Base-by-base conservation (phyloP, 2,888 invertebrate species). In the Acanthosoma haemorrhoidale region DNA sequence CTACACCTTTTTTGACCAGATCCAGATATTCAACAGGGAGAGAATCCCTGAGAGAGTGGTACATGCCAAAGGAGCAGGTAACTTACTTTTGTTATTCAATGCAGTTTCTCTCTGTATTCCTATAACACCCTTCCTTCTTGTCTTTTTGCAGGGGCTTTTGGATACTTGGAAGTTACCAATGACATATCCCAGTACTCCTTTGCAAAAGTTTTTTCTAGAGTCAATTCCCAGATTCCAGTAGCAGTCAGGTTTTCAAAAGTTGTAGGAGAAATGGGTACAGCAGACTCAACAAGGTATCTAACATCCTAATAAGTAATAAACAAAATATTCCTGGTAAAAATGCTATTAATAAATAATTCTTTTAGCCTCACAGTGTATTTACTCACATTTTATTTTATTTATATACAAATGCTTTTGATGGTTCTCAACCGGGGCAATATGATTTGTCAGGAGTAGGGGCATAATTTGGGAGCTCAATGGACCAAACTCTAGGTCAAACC, bases 1-100 rank as follows among this genome's bases (percentile, higher is more conserved):
- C 82, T 85, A 86, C 69, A 86, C 88, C 72, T 88, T 87, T 76
- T 77, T 92, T 6, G 92, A 92, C 78, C 90, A 91, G 79, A 83
- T 92, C 67, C 85, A 90, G 0, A 87, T 94, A 76, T 96, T 96
- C 79, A 88, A 89, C 79, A 84, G 94, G 38, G 97, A 97, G 79
- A 86, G 96, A 68, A 96, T 96, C 76, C 96, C 96, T 0, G 96
- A 96, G 79, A 86, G 96, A 75, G 95, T 96, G 1, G 95, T 94
- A 1, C 96, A 96, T 80, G 96, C 96, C 1, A 97, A 96, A 80
- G 69, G 69, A 41, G 43, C 60, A 39, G 64, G 64, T 70, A 43
- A 25, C 36, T 11, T 18, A 51, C 36, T 36, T 25, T 34, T n/a
- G n/a, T n/a, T n/a, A n/a, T n/a, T n/a, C n/a, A n/a, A n/a, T n/a